Base-by-base conservation (phyloP, 2,113 vertebrate genomes). In the Saccopteryx bilineata region DNA sequence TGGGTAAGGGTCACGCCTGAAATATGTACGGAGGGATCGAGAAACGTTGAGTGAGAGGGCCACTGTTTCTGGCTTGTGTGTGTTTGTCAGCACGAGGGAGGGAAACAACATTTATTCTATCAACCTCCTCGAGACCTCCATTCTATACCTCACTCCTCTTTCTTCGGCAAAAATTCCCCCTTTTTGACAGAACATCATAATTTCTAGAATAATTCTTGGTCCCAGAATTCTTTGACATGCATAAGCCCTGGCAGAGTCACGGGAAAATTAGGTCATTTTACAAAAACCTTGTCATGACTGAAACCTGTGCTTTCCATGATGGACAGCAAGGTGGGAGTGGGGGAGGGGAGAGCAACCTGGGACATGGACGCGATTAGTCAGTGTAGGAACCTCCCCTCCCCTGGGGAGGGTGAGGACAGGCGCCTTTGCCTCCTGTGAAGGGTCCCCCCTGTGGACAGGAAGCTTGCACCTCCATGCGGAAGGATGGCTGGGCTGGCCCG, bases 181-280 rank as follows among this genome's bases (percentile, higher is more conserved):
- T 81, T 86, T 82, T 81, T 80, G 92, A 94, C 60, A 76, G n/a
- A 17, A 6, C 23, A 56, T 68, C 28, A n/a, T 80, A n/a, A 87
- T 65, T 75, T 58, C 88, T 92, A 75, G 83, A 90, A 78, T 8
- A 52, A 91, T 89, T 87, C 28, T 87, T 84, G 39, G 92, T 61
- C 66, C 2, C 58, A 33, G 33, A 10, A 19, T 78, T 89, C 71
- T 95, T 56, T 46, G 92, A 93, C 80, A 82, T 1, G 13, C 50
- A 80, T 15, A 0, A 0, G 24, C 69, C 71, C 83, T 95, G 95
- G 90, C 71, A 71, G 90, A 26, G 65, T 89, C 39, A 28, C 26
- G 69, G 50, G 91, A 97, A 88, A 91, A 60, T 65, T 71, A 97
- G 69, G 9, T 95, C 11, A 60, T 95, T 95, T 94, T 76, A 81